Evolutionary conservation across 2,888 invertebrate genomes (phyloP), one percentile per base, ranked within the genome.

Genomic region (Drosophila tanythrix): DNA sequence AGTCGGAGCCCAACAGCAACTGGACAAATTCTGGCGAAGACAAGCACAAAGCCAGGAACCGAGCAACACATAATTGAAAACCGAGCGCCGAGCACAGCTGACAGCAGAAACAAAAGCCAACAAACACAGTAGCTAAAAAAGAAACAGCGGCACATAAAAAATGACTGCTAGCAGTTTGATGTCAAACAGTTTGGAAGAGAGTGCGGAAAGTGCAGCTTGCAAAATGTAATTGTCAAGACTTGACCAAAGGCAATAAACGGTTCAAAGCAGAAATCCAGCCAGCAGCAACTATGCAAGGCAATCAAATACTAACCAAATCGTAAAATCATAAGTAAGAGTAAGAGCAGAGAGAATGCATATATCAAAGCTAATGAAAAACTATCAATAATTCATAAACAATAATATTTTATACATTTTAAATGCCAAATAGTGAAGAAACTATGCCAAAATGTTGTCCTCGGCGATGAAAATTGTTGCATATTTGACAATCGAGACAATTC

Each of bases 211-310:
- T 46, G 21, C 46, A 46, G 46, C 25, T 15, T 15, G 46, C 46
- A 33, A 33, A 33, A 33, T 33, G 33, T 33, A 68, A 61, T 63
- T 67, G 65, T 58, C 64, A 73, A 74, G 58, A 60, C 73, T 74
- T 77, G 66, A 71, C 67, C 79, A 79, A 70, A 65, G 57, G 67
- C 67, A 50, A 65, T 53, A 79, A 73, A 68, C 79, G 81, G 85
- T 85, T 76, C 58, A 74, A 84, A 59, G 68, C 85, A 84, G 73
- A 78, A 86, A 72, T 67, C 21, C 25, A 46, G 46, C 15, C 46
- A 46, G 81, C 76, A 79, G 67, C 63, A 36, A 4, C 46, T 3
- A 8, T 21, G 48, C 27, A 31, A 50, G 27, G 2, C n/a, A 51
- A 21, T 27, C 33, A 43, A 27, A 1, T 46, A 25, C 13, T 46